A percentile compares a stretch with the other conserved stretches of the same genome.
These are phyloP conservation scores for Sebastes hopkinsi DNA, from an alignment of 2,797 vertebrate genomes.

Conservation along the genomic window DNA sequence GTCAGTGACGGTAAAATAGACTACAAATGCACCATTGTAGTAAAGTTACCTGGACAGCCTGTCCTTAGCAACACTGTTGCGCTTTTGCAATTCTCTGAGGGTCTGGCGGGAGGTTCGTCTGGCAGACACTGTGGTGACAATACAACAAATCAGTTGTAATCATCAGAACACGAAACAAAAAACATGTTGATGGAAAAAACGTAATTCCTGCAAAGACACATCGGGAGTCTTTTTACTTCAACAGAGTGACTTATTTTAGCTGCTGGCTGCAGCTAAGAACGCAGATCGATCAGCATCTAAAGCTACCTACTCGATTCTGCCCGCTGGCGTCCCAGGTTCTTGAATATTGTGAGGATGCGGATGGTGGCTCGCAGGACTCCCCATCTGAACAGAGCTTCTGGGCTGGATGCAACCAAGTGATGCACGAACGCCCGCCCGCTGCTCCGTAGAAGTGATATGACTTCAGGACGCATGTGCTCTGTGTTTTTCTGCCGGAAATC, in stretches of 20 bases:
- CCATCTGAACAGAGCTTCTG: slow-evolving; percentile 94
- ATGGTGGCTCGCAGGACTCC: slow-evolving; percentile 90
- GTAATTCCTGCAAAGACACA: not conserved
- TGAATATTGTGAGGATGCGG: slow-evolving; percentile 87
- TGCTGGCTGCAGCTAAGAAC: not conserved
- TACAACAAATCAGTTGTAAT: not conserved
- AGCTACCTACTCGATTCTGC: slow-evolving; percentile 73
- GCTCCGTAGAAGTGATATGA: slow-evolving; percentile 89
- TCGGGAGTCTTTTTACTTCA: not conserved
- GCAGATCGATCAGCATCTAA: not conserved
- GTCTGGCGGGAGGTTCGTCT: slow-evolving; percentile 72
- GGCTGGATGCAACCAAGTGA: slow-evolving; percentile 90
- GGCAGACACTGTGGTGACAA: slow-evolving; percentile 67
- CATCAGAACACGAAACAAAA: not conserved
- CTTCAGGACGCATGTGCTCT: slow-evolving; percentile 93
- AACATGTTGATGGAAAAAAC: not conserved
- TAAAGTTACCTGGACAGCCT: slow-evolving; percentile 85
- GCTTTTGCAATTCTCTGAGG: slow-evolving; percentile 74
- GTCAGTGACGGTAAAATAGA: not conserved
- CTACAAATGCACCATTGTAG: not conserved
- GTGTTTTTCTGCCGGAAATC: slow-evolving; percentile 94
- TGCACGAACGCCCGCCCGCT: slow-evolving; percentile 90
- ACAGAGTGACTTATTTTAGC: not conserved
- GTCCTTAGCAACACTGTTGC: slow-evolving; percentile 54
- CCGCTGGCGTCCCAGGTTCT: slow-evolving; percentile 77